phyloP scores from a whole-genome alignment of 1,140 invertebrate genomes.

The Hesperophylax magnus region DNA sequence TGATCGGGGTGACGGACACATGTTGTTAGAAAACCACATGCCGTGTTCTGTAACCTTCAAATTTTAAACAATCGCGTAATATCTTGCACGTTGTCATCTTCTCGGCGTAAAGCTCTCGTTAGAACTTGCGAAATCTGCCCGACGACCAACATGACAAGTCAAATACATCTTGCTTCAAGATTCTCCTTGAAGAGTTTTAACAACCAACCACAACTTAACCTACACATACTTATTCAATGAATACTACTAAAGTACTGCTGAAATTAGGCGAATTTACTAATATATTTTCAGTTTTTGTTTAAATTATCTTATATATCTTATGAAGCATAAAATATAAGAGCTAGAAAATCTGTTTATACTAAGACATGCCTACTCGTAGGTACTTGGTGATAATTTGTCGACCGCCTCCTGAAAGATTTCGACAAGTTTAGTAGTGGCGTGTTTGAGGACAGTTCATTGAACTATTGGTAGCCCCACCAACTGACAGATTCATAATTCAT shows the following conservation, averaged over 20 bases:
- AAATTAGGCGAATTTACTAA: too few relatives aligned
- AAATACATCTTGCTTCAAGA: too few relatives aligned
- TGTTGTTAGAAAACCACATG: conserved; percentile 35
- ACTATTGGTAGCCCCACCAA: conserved; percentile 22
- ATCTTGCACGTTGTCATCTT: conserved; percentile 28
- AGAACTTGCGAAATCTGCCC: conserved; percentile 9
- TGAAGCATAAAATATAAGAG: background rate
- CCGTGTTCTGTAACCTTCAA: conserved; percentile 36
- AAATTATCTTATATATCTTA: too few relatives aligned
- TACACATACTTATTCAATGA: too few relatives aligned
- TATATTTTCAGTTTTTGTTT: too few relatives aligned
- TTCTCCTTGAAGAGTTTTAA: too few relatives aligned
- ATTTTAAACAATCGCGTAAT: conserved; percentile 43
- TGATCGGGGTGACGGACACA: conserved; percentile 13
- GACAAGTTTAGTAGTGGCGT: background rate
- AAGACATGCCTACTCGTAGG: background rate
- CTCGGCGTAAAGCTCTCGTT: background rate
- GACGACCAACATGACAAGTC: too few relatives aligned
- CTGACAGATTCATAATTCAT: conserved; percentile 41
- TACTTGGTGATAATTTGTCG: background rate
- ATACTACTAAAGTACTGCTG: too few relatives aligned
- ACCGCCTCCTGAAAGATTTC: background rate
- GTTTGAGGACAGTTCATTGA: conserved; percentile 23
- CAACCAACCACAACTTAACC: too few relatives aligned
- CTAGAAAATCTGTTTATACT: background rate